Evolutionary conservation across 2,797 vertebrate genomes (phyloP), one percentile per base, ranked within the genome.

Genomic region (Otolemur crassicaudatus): DNA sequence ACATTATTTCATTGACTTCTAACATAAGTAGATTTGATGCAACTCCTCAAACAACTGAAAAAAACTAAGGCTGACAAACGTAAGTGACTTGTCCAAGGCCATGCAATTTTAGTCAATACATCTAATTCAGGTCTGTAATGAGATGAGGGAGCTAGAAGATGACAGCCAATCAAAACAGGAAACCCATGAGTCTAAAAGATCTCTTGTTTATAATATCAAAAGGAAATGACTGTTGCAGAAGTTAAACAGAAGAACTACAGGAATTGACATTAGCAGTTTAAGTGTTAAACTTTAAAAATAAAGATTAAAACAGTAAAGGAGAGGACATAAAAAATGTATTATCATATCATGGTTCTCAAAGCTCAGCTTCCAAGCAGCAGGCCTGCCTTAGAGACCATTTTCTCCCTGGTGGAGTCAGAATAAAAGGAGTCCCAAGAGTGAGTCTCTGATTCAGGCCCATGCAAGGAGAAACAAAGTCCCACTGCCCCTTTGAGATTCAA

Each of bases 1-100:
- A 72, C 7, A 10, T 60, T 77, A 94, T 87, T 87, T 96, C 63
- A 79, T 1, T 93, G 72, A 93, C 77, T 82, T 79, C 63, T 76
- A 84, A 67, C 8, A 19, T 31, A 75, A 83, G 19, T 58, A 93
- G 25, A 31, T 94, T 46, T 94, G 63, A 73, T 69, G 40, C 22
- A 2, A 95, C 53, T 72, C 43, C 43, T 16, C 60, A 81, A 1
- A 60, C 43, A 81, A 46, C 3, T 40, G 56, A 88, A 58, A 86
- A 94, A 94, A 67, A 72, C 43, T 46, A 34, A 84, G 31, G 77
- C 29, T 43, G 12, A 80, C 16, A 91, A 2, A 73, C 17, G 61
- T 83, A 85, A 63, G 25, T 0, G 9, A 84, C 70, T 63, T 58
- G 5, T 60, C 63, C 92, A 91, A 95, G 58, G 58, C 2, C 37